Base-by-base conservation (phyloP, 2,113 vertebrate genomes). In the Dicentrarchus labrax region DNA sequence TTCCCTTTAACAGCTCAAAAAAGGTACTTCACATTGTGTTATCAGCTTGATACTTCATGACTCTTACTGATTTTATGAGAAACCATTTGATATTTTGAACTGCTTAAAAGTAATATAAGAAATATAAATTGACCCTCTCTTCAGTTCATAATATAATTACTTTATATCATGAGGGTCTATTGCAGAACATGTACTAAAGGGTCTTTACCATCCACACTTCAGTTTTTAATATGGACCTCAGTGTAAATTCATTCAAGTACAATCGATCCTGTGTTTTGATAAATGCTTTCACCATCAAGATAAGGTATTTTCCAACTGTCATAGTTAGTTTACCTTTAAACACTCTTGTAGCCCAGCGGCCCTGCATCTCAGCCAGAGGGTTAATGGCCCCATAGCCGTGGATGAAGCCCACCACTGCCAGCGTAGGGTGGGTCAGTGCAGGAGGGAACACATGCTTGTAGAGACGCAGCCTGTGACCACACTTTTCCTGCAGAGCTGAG, bases 341-440 rank as follows among this genome's bases (percentile, higher is more conserved):
- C 16, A 97, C 88, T 0, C 86, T 94, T 4, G 95, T 94, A 59
- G 90, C 97, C 96, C 97, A 98, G 76, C 96, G 96, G 10, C 92
- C 95, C 81, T 99, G 97, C 77, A 99, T 89, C 91, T 99, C 97
- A 0, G 96, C 86, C 83, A 96, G 38, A 19, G 97, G 95, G 94
- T 97, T 97, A 69, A 97, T 91, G 12, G 97, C 79, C 6, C 97
- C 97, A 0, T 94, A 15, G 0, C 94, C 90, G 36, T 96, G 94
- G 68, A 98, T 11, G 36, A 98, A 85, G 57, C 97, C 97, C 0
- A 98, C 94, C 76, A 98, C 91, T 1, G 96, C 97, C 89, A 98
- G 89, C 0, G 97, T 98, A 0, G 97, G 96, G 30, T 86, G 95
- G 88, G 96, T 93, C 64, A 98, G 88, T 0, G 89, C 71, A 2